Evolutionary conservation across 2,113 vertebrate species (phyloP), one percentile per base, ranked within the genome.

Genomic region (Ciconia boyciana): DNA sequence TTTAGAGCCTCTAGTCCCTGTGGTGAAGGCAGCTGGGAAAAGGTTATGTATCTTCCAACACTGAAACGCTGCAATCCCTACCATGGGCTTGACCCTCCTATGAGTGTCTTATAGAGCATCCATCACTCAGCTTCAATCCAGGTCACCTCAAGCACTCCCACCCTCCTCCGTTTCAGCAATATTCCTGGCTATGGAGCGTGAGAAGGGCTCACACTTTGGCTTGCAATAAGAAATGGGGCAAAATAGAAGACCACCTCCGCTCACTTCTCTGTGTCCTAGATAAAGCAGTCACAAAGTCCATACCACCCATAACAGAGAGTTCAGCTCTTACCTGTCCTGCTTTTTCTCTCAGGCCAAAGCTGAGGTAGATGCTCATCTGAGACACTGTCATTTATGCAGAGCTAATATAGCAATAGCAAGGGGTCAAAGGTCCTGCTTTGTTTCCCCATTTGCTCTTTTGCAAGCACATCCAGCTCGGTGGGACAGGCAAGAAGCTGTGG

Each of bases 361-460:
- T 87, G 93, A 87, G 71, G 84, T 55, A 69, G 88, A 84, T 90
- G 90, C 83, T 94, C 81, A 93, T 75, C 84, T 92, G 94, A 96
- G 90, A 89, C 58, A 46, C 18, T 1, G 1, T 72, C 79, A 83
- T 75, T 89, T 70, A 83, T 36, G 87, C 87, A 89, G 74, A 89
- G 34, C 64, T 94, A 87, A 97, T 92, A 96, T 93, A 96, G 83
- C 11, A 34, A 71, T 36, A 90, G 55, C 16, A 36, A 89, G 80
- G 70, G 95, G 78, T 95, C 95, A 95, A 92, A 97, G 92, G 92
- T 96, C 93, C 66, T 57, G 20, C 48, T 94, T 90, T 94, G 82
- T 93, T 95, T 97, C 76, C 75, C 54, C 79, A 69, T 92, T 91
- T 90, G 92, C 72, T 96, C 88, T 97, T 97, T 97, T 92, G 94